A percentile compares a stretch with the other conserved stretches of the same genome.
phyloP scores from a whole-genome alignment of 1,140 invertebrate genomes.

The Holotrichia oblita region DNA sequence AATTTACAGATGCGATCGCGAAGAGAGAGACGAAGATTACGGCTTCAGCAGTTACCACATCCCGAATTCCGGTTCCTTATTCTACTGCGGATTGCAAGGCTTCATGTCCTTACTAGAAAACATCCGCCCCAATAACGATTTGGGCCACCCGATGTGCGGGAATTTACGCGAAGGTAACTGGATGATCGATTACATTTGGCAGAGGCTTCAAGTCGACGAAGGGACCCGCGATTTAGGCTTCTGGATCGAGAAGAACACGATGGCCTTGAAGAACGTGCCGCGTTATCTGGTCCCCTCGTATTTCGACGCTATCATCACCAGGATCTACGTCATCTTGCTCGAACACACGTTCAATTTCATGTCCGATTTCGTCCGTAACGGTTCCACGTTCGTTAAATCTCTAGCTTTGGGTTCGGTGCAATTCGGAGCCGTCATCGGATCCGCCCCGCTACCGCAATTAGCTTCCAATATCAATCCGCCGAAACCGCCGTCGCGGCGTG shows the following conservation, averaged over 20 bases:
- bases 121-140: slow-evolving; percentile 86
- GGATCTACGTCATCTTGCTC: slow-evolving; percentile 75
- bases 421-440: slow-evolving; percentile 78
- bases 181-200: slow-evolving; percentile 85
- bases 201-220: slow-evolving; percentile 73
- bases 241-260: slow-evolving; percentile 74
- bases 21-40: slow-evolving; percentile 86
- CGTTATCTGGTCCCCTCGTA: slow-evolving; percentile 94
- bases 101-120: slow-evolving; percentile 83
- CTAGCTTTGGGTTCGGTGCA: slow-evolving; percentile 88
- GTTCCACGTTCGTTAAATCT: slow-evolving; percentile 82
- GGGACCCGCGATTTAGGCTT: slow-evolving; percentile 69
- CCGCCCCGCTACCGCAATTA: slow-evolving; percentile 81
- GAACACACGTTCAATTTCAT: slow-evolving; percentile 62
- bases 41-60: slow-evolving; percentile 87
- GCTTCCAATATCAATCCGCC: slow-evolving; percentile 76
- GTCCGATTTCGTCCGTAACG: slow-evolving; percentile 74
- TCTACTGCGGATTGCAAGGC: slow-evolving; percentile 95
- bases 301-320: slow-evolving; percentile 87
- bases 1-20: slow-evolving; percentile 88
- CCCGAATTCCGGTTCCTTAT: slow-evolving; percentile 83
- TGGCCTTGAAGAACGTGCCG: slow-evolving; percentile 80
- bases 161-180: slow-evolving; percentile 96
- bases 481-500: slow-evolving; percentile 65
- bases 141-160: slow-evolving; percentile 94